These are phyloP conservation scores for Littorina saxatilis DNA, from an alignment of 1,140 invertebrate species.

Conservation along the genomic window DNA sequence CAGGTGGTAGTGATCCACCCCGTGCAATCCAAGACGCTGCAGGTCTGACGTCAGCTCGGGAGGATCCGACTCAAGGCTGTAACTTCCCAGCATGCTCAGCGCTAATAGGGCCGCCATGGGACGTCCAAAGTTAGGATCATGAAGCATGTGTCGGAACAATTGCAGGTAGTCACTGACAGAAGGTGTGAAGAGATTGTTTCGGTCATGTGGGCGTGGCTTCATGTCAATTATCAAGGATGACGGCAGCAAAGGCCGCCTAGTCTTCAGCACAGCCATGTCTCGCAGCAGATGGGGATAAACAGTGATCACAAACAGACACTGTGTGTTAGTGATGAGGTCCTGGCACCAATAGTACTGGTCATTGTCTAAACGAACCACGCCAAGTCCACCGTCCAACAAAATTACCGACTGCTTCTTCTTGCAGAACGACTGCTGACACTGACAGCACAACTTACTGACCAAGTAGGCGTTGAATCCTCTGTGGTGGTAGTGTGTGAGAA, in stretches of 20 bases:
- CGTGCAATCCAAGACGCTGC: background rate
- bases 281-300: conserved; percentile 1
- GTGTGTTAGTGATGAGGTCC: background rate
- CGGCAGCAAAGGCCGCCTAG: background rate
- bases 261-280: background rate
- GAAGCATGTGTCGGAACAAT: conserved; percentile 10
- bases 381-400: background rate
- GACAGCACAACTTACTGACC: background rate
- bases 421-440: no score
- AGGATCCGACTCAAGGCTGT: background rate
- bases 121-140: background rate
- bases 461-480: background rate
- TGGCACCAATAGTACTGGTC: background rate
- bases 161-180: background rate
- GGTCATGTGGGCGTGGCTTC: background rate
- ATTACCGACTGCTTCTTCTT: background rate
- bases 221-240: background rate
- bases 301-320: background rate
- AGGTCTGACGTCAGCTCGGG: background rate
- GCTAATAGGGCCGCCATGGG: background rate
- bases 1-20: background rate
- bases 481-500: background rate
- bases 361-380: background rate
- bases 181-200: background rate
- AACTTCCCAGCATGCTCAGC: conserved; percentile 11